Base-by-base conservation (phyloP, 2,113 vertebrate species). In the Coregonus clupeaformis region DNA sequence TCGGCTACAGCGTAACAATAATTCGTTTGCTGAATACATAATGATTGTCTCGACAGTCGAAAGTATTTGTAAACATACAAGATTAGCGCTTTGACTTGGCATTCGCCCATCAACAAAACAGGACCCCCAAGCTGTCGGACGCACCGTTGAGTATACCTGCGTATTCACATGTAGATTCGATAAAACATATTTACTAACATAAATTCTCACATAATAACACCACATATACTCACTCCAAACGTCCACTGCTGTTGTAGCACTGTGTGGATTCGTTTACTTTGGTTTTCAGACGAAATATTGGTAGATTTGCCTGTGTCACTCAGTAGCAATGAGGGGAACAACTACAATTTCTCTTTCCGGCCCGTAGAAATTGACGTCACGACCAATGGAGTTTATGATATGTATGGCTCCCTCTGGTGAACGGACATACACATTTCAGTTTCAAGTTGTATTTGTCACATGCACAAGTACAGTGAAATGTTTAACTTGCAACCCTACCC, bases 281-380 rank as follows among this genome's bases (percentile, higher is more conserved):
- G 1, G 36, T 76, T 74, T 76, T 73, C 80, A 71, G 80, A 13
- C 12, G 25, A n/a, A 47, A 6, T 55, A 36, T 60, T 55, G 74
- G 76, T 82, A n/a, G 84, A 84, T 84, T 81, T 82, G 85, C 27
- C 66, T 68, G 36, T 66, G 36, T 88, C 86, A 87, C 75, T 14
- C 75, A 52, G 13, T 18, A 14, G 4, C 59, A 30, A 67, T 65
- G 12, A 72, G 42, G 12, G 29, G 42, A 69, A 78, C 63, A 47
- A 86, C 87, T 86, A 88, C 85, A 86, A 47, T 16, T 60, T 1
- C 6, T 14, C 74, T 74, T 84, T 89, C 88, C 89, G 89, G 75
- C 85, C 78, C 78, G 0, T 27, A 22, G 25, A 16, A 29, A 29
- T 45, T 9, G 6, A 71, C 86, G 85, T 88, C 86, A 85, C 20